Evolutionary conservation across 2,113 vertebrate species (phyloP).

Genomic region (Platysteira castanea): DNA sequence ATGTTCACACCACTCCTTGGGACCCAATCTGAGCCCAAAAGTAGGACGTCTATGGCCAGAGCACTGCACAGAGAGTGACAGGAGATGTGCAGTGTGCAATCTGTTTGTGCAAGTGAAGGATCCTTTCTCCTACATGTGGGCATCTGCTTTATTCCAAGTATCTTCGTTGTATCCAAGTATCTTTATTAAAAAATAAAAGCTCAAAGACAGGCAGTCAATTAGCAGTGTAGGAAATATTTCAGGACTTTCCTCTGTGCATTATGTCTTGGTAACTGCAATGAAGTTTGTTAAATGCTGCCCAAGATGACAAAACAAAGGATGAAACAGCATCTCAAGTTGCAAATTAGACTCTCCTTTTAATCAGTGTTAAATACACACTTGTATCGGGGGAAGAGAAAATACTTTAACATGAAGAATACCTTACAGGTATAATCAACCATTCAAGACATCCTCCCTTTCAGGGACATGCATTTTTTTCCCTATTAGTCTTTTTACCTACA

Average conservation of each 20-base stretch:
- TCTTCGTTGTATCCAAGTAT: not conserved
- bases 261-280: not conserved
- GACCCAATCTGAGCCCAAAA: rapidly evolving
- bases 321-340: not conserved
- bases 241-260: not conserved
- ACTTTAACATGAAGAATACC: slow-evolving; percentile 2
- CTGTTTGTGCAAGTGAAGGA: not conserved
- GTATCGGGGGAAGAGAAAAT: not conserved
- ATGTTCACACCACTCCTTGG: not conserved
- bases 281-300: not conserved
- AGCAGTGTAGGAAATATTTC: not conserved
- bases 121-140: not conserved
- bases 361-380: not conserved
- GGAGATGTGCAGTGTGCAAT: not conserved
- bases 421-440: not conserved
- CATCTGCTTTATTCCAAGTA: not conserved
- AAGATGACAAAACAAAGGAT: not conserved
- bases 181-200: not conserved
- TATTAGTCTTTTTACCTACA: not conserved
- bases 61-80: not conserved
- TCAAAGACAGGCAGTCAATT: not conserved
- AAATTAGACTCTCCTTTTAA: not conserved
- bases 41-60: not conserved
- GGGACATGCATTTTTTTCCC: not conserved
- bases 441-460: not conserved